Base-by-base conservation (phyloP, 2,888 invertebrate species). In the Catocala nupta region DNA sequence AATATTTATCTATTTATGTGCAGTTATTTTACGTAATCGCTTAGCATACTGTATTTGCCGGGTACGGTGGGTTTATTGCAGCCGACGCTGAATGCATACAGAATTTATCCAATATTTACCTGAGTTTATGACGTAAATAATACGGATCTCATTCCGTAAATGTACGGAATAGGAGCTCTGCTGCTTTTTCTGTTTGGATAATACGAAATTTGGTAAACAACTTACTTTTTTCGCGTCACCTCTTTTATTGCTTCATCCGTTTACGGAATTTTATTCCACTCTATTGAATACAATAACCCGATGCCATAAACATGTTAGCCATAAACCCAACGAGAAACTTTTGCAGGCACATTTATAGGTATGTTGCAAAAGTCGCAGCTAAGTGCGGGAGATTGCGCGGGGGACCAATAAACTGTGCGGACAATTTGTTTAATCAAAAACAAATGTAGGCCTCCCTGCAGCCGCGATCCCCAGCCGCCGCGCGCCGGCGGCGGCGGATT, bases 391-490 rank as follows among this genome's bases (percentile, higher is more conserved):
- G 65, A 74, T 77, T 78, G 80, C 90, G 80, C 88, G 56, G 71
- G 91, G 88, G 92, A 86, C 82, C 87, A 82, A 93, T 93, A 93
- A 93, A 93, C 84, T 86, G 88, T 69, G 88, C 86, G 87, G 88
- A 89, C 93, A 93, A 93, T 94, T 94, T 93, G 91, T 92, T 93
- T 93, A 94, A 94, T 94, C 93, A 93, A 93, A 93, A 92, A 94
- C 88, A 90, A 92, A 92, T 89, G 90, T 89, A 87, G 86, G 85
- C 85, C 82, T 83, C 81, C 80, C 81, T 56, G 48, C 36, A 55
- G 25, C 59, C 48, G 43, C 65, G 55, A 42, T 66, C 61, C 59
- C 75, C 63, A 65, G 73, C 67, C 72, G 67, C 56, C 36, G 39
- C 53, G 51, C 61, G 67, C 60, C 55, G 65, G 58, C 64, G 58